Evolutionary conservation across 1,140 invertebrate species (phyloP), one percentile per base, ranked within the genome.

Genomic region (Rhyzopertha dominica): DNA sequence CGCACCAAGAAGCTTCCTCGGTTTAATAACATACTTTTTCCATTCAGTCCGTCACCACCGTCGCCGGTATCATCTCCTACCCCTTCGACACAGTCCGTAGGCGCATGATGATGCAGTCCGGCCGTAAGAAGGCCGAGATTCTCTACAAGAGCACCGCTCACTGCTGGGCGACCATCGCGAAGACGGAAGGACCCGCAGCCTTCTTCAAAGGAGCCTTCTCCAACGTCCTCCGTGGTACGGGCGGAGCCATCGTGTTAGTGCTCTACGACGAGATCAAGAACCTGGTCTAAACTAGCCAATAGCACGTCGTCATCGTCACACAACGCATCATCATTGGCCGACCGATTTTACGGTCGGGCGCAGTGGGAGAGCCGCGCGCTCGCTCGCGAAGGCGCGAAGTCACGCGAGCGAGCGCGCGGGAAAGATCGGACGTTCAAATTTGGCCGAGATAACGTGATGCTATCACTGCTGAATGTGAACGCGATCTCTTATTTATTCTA

Each of bases 61-160:
- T 67, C 38, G 60, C 66, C 36, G 64, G 66, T 60, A 67, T 91
- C 49, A 75, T 90, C 37, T 90, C 87, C 10, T 92, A 92, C 77
- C 89, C 89, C 55, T 88, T 90, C 67, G 89, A 92, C 67, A 92
- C 89, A 31, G 88, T 92, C 31, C 77, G 89, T 72, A 79, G 89
- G 67, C 81, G 89, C 65, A 90, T 92, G 87, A 92, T 92, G 85
- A 88, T 88, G 85, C 83, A 87, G 72, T 84, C 82, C 62, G 84
- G 84, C 14, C 75, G 79, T 50, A 72, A 77, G 24, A 78, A 80
- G 59, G 57, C 58, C 20, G 82, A 87, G 9, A 76, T 81, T 41
- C 64, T 80, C 54, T 87, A 87, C 77, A 85, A 79, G 65, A 83
- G 66, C 69, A 87, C 84, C 8, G 56, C 81, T 19, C 77, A 85